phyloP scores from a whole-genome alignment of 2,113 vertebrate species.

The Panthera tigris region DNA sequence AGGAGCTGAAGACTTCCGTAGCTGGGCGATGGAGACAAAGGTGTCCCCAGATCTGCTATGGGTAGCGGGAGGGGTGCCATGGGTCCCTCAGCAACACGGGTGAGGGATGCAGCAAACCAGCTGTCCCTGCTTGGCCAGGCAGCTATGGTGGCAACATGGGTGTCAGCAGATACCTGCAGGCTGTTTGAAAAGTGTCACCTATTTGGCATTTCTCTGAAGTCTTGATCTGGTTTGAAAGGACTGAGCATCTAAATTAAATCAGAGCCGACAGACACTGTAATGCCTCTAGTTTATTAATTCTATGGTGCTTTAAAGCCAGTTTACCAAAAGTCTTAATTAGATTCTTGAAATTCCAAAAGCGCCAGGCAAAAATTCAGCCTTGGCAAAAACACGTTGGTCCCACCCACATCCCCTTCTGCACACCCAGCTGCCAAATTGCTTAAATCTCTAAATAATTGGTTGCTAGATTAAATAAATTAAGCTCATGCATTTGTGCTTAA shows the following conservation, averaged over 20 bases:
- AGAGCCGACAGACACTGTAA: conserved; percentile 16
- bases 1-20: neutral
- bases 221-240: conserved; percentile 43
- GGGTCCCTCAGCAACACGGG: neutral
- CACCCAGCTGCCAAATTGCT: conserved; percentile 66
- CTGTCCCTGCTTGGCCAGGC: neutral
- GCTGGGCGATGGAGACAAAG: neutral
- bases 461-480: conserved; percentile 67
- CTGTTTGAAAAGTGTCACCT: conserved; percentile 8
- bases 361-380: conserved; percentile 64
- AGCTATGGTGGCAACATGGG: neutral
- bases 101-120: neutral
- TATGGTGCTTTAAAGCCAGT: conserved; percentile 47
- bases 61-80: neutral
- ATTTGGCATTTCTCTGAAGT: conserved; percentile 11
- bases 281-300: conserved; percentile 54
- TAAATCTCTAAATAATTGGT: conserved; percentile 61
- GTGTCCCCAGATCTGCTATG: neutral
- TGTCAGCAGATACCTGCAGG: neutral
- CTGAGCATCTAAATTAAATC: conserved; percentile 49
- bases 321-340: conserved; percentile 64
- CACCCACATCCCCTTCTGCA: conserved; percentile 67
- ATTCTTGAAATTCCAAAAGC: conserved; percentile 70
- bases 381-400: conserved; percentile 69
- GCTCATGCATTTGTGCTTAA: conserved; percentile 57